These are phyloP conservation scores for Drosophila prostipennis DNA, from an alignment of 2,888 invertebrate species.

Conservation along the genomic window DNA sequence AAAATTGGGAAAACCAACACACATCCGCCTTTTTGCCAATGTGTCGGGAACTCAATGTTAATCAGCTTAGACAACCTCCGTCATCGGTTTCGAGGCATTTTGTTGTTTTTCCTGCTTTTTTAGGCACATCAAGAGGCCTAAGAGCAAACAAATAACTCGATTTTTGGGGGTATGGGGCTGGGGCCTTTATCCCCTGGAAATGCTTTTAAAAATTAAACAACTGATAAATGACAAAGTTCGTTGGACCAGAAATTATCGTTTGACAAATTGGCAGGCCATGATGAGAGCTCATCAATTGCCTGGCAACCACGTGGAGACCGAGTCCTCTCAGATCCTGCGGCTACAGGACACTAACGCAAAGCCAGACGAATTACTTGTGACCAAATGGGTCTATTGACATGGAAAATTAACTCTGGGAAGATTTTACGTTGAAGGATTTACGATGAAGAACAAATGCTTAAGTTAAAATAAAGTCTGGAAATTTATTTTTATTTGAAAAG, in stretches of 20 bases:
- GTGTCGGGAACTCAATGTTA: slow-evolving; percentile 66
- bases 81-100: slow-evolving; percentile 25
- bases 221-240: slow-evolving; percentile 74
- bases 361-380: slow-evolving; percentile 47
- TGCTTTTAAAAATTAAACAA: slow-evolving; percentile 69
- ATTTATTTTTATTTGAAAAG: background rate
- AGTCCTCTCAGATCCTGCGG: background rate
- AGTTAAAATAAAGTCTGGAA: slow-evolving; percentile 9
- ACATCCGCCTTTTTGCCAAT: slow-evolving; percentile 22
- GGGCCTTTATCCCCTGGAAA: slow-evolving; percentile 32
- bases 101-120: slow-evolving; percentile 47
- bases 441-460: slow-evolving; percentile 3
- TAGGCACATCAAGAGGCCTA: slow-evolving; percentile 49
- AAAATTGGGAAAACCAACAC: slow-evolving; percentile 25
- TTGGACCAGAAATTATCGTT: slow-evolving; percentile 63
- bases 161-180: slow-evolving; percentile 3
- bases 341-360: slow-evolving; percentile 11
- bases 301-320: slow-evolving; percentile 27
- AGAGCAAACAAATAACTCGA: slow-evolving; percentile 32
- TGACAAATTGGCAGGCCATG: slow-evolving; percentile 62
- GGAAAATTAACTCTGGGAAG: slow-evolving; percentile 34
- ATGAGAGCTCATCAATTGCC: slow-evolving; percentile 63
- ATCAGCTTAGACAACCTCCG: slow-evolving; percentile 59
- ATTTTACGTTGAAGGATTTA: slow-evolving; percentile 12
- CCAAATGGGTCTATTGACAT: slow-evolving; percentile 43